Base-by-base conservation (phyloP, 1,140 invertebrate species). In the Hetaerina americana region DNA sequence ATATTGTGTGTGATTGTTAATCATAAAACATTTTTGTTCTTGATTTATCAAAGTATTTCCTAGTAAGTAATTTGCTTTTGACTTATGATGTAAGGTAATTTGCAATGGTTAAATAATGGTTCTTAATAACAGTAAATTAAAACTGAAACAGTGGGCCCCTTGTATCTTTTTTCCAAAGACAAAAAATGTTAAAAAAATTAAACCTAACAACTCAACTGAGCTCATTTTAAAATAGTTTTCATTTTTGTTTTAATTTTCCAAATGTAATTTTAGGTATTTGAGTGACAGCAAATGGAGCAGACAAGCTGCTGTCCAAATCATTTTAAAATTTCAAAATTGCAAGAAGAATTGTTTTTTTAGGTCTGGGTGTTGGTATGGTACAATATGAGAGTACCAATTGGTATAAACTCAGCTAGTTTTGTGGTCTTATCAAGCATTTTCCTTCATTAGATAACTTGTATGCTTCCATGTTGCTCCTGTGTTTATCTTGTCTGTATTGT, bases 401-500 rank as follows among this genome's bases (percentile, higher is more conserved):
- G 40, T 57, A 69, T 69, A 27, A 27, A 27, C 66, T 68, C 12
- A 27, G 26, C 28, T 69, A 27, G 68, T 69, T 69, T 68, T 69
- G 68, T n/a, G 18, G 26, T 69, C 26, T 69, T 69, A 27, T 26
- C 22, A 69, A 69, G 24, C 68, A 26, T 26, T 26, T n/a, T 69
- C 40, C 40, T 57, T 57, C 40, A 69, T 26, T 27, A 27, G 68
- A 69, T 69, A 27, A 28, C 68, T 69, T 69, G 68, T 69, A 69
- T 69, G 68, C 18, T 27, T 69, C 68, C 68, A 69, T 69, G 26
- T 27, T 69, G 68, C 68, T 69, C 68, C 68, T 69, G 68, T 69
- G 68, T 69, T 69, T 69, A 69, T 69, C 68, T 69, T 69, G 68
- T 69, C 68, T 69, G 68, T 69, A 69, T 27, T 69, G 68, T 69